These are phyloP conservation scores for Bovichtus diacanthus DNA, from an alignment of 2,797 vertebrate species.

Conservation along the genomic window DNA sequence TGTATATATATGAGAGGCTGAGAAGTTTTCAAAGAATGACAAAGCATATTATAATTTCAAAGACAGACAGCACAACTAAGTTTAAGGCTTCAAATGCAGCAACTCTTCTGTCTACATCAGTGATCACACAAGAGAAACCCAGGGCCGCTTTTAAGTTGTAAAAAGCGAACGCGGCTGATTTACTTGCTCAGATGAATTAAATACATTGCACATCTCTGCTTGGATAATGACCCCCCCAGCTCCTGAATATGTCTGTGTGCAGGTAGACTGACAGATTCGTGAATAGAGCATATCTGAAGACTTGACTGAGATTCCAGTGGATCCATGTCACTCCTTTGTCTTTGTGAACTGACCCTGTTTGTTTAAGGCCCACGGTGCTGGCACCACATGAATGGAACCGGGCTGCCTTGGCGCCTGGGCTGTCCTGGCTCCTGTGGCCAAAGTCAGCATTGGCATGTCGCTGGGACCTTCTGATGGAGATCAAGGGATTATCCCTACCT, in stretches of 20 bases:
- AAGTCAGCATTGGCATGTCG: constrained; percentile 78
- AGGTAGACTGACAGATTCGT: constrained; percentile 62
- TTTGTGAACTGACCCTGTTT: constrained; percentile 83
- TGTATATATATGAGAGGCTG: constrained; percentile 26
- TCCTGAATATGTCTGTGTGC: constrained; percentile 30
- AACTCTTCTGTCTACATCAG: constrained; percentile 20
- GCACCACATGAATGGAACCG: constrained; percentile 73
- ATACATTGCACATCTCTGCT: constrained; percentile 12
- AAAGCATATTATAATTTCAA: constrained; percentile 47
- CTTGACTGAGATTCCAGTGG: constrained; percentile 60
- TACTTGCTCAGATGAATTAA: constrained; percentile 13
- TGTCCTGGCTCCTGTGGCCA: constrained; percentile 70
- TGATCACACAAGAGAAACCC: constrained; percentile 17
- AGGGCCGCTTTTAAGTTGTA: constrained; percentile 5
- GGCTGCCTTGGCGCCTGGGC: constrained; percentile 71
- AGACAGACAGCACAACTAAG: constrained; percentile 1
- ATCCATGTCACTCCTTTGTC: constrained; percentile 69
- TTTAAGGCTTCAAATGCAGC: not conserved
- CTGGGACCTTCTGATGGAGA: constrained; percentile 74
- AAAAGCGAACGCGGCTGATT: constrained; percentile 16
- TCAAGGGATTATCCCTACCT: constrained; percentile 67
- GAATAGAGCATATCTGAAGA: constrained; percentile 57
- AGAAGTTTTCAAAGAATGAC: constrained; percentile 39
- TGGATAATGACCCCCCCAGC: constrained; percentile 27
- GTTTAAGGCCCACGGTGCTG: constrained; percentile 72